A percentile compares a stretch with the other conserved stretches of the same genome.
phyloP scores from a whole-genome alignment of 2,113 vertebrate species.

The Esox niger region DNA sequence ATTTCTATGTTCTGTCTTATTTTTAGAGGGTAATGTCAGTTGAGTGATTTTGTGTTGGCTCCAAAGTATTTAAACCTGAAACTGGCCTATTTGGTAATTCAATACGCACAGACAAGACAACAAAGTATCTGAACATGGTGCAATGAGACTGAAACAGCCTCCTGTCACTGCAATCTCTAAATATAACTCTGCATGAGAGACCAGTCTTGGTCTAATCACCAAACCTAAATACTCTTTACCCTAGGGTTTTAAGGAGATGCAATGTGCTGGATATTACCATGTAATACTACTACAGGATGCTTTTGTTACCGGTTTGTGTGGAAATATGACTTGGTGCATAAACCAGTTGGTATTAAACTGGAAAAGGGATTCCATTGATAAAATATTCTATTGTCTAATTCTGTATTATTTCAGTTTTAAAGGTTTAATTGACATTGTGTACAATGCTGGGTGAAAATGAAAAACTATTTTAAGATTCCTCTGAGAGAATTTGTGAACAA shows the following conservation, averaged over 20 bases:
- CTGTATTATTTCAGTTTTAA: not conserved
- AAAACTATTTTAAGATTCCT: not conserved
- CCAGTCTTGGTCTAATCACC: slow-evolving; percentile 6
- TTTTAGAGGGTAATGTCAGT: not conserved
- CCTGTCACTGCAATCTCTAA: slow-evolving; percentile 8
- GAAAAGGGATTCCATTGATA: not conserved
- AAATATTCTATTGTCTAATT: not conserved
- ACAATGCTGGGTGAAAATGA: not conserved
- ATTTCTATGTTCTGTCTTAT: not conserved
- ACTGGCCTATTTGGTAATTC: not conserved
- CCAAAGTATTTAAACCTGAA: not conserved
- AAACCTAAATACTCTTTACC: slow-evolving; percentile 1
- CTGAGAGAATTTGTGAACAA: not conserved
- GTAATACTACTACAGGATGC: not conserved
- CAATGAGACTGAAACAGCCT: not conserved
- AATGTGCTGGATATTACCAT: slow-evolving; percentile 2
- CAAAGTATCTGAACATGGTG: not conserved
- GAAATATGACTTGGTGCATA: not conserved
- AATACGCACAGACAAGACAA: too few relatives aligned
- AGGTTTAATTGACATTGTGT: not conserved
- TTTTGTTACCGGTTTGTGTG: not conserved
- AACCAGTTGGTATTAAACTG: not conserved
- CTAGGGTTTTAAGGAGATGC: not conserved
- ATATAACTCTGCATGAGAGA: slow-evolving; percentile 21
- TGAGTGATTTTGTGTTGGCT: slow-evolving; percentile 11